Evolutionary conservation across 1,140 invertebrate species (phyloP).

Genomic region (Trichoplusia ni): DNA sequence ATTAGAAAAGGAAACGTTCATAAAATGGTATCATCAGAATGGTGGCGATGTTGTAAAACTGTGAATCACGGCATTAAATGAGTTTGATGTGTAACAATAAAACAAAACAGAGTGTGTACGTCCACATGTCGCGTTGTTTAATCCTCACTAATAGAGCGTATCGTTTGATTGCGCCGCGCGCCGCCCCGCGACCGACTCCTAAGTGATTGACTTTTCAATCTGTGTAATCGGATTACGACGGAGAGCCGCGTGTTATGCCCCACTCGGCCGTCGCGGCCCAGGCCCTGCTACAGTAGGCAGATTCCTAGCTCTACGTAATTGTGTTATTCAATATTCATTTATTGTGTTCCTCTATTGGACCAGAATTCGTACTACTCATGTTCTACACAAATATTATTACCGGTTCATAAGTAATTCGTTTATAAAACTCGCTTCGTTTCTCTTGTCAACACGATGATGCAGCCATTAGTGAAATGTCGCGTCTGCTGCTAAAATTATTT

Average conservation of each 20-base stretch:
- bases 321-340: constrained; percentile 32
- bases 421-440: too few species aligned
- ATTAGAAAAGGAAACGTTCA: not conserved
- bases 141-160: constrained; percentile 57
- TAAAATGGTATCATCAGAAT: not conserved
- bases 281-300: too few species aligned
- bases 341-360: constrained; percentile 4
- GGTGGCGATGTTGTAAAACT: constrained; percentile 6
- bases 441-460: too few species aligned
- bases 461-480: too few species aligned
- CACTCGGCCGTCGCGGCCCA: constrained; percentile 40
- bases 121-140: constrained; percentile 47
- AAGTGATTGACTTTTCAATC: constrained; percentile 81
- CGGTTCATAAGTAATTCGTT: too few species aligned
- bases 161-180: constrained; percentile 67
- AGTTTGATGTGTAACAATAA: constrained; percentile 16
- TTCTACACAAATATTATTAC: too few species aligned
- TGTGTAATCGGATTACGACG: constrained; percentile 72
- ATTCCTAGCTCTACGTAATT: too few species aligned
- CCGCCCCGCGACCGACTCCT: constrained; percentile 36
- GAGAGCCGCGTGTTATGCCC: constrained; percentile 55
- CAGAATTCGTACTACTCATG: not conserved
- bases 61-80: constrained; percentile 29
- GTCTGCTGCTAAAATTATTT: too few species aligned
- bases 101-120: constrained; percentile 47